Conservation (phyloP, 2,888 invertebrate species). For the Tubulanus polymorphus region DNA sequence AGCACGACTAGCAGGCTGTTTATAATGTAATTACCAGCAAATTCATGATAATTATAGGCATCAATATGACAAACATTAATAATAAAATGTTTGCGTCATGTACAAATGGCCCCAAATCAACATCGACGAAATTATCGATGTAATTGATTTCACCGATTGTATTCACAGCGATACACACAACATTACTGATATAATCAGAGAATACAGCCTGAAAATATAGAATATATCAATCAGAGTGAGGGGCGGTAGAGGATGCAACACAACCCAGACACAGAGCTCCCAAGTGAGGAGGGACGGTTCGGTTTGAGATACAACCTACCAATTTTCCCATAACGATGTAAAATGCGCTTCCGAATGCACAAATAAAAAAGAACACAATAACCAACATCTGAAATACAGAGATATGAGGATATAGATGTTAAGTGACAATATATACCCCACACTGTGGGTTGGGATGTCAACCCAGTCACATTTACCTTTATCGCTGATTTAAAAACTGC, state of each 20-base stretch:
- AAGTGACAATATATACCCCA: too few species aligned
- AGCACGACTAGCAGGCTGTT: too few species aligned
- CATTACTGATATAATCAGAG: too few species aligned
- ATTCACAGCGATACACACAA: slow-evolving; percentile 37
- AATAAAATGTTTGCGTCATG: slow-evolving; percentile 33
- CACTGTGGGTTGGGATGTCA: not conserved
- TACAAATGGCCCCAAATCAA: slow-evolving; percentile 26
- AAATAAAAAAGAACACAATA: slow-evolving; percentile 32
- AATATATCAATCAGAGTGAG: too few species aligned
- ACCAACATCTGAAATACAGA: slow-evolving; percentile 28
- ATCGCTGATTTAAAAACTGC: slow-evolving; percentile 34
- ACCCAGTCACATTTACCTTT: slow-evolving; percentile 34
- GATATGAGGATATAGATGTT: not conserved
- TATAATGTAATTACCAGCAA: slow-evolving; percentile 30
- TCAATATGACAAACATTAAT: slow-evolving; percentile 34
- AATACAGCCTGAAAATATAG: too few species aligned
- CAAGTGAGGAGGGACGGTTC: too few species aligned
- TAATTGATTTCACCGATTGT: slow-evolving; percentile 42
- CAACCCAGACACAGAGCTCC: too few species aligned
- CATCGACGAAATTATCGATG: slow-evolving; percentile 27
- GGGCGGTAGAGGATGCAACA: too few species aligned
- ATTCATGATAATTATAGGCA: slow-evolving; percentile 44
- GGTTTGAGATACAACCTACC: slow-evolving; percentile 18
- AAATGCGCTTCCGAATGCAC: slow-evolving; percentile 37
- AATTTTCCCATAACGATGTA: slow-evolving; percentile 29